Base-by-base conservation (phyloP, 2,888 invertebrate genomes). In the Lasioglossum malachurum region DNA sequence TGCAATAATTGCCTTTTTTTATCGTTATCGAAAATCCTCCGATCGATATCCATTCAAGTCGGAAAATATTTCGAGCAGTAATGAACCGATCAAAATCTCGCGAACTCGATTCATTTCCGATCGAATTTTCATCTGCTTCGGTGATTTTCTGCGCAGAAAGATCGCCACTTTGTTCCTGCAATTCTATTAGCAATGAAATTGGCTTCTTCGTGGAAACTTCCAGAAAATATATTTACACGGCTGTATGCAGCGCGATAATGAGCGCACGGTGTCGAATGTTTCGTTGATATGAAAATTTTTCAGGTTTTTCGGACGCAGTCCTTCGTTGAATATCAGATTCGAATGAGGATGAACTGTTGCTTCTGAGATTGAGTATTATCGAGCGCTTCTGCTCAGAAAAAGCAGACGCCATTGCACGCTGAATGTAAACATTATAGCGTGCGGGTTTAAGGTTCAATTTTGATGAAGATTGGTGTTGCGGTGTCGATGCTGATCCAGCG, bases 1-100 rank as follows among this genome's bases (percentile, higher is more conserved):
- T 81, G 75, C 23, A 87, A 83, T 76, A 83, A 87, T 87, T 87
- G 69, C 53, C 41, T 44, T 44, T 31, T 69, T 31, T 69, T n/a
- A 71, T 83, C 83, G 71, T 79, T 46, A 16, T 35, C 38, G 41
- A 23, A 74, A 77, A 69, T 79, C 1, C 23, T 46, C 35, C 27
- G 53, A 82, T 78, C 67, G 67, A 77, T 77, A 53, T n/a, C 4
- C 12, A 4, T 27, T 57, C 1, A n/a, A 38, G 44, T 27, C 7
- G 2, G 27, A 10, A 4, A 16, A 78, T 14, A 27, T 49, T 57
- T 57, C 16, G 1, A 23, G 19, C 35, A 4, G 7, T 0, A 75
- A 64, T 35, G 0, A 23, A 80, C 44, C 16, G 14, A 5, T 31
- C 5, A 8, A 4, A 35, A 44, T 16, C 46, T 19, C 4, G 31